phyloP scores from a whole-genome alignment of 2,113 vertebrate species.

The rat (Rattus norvegicus) region DNA sequence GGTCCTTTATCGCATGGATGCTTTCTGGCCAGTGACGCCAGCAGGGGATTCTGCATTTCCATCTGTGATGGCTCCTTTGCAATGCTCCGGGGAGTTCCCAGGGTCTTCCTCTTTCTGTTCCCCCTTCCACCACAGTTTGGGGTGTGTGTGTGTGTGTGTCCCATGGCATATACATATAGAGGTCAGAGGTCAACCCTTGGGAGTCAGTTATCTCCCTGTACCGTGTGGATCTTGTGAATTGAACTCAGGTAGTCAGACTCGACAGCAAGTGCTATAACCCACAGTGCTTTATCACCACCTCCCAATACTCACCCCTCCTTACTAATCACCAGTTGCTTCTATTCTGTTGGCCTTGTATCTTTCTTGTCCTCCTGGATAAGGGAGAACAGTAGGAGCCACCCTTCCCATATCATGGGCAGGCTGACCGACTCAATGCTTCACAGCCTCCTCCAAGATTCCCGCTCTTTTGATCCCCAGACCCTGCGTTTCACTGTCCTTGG shows the following conservation, averaged over 20 bases:
- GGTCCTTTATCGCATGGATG: background rate
- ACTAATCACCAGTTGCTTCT: background rate
- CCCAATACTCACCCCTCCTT: fast-evolving
- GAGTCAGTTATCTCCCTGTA: background rate
- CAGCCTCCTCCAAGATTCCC: too few species aligned
- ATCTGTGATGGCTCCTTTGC: background rate
- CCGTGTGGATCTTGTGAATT: background rate
- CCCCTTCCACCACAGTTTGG: background rate
- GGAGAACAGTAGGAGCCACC: too few species aligned
- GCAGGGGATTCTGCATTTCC: fast-evolving
- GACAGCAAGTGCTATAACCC: background rate
- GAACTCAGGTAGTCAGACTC: background rate
- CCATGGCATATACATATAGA: background rate
- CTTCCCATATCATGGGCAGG: too few species aligned
- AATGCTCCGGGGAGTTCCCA: background rate
- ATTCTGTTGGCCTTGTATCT: background rate
- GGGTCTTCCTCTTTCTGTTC: background rate
- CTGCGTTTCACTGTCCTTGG: background rate
- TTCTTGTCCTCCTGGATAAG: background rate
- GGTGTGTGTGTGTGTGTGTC: too few species aligned
- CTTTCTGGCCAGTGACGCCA: background rate
- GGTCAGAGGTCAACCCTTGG: background rate
- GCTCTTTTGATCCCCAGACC: background rate
- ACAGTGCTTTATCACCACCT: background rate
- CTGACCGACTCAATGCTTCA: too few species aligned